phyloP scores from a whole-genome alignment of 1,140 invertebrate genomes.

The Zaprionus kolodkinae region DNA sequence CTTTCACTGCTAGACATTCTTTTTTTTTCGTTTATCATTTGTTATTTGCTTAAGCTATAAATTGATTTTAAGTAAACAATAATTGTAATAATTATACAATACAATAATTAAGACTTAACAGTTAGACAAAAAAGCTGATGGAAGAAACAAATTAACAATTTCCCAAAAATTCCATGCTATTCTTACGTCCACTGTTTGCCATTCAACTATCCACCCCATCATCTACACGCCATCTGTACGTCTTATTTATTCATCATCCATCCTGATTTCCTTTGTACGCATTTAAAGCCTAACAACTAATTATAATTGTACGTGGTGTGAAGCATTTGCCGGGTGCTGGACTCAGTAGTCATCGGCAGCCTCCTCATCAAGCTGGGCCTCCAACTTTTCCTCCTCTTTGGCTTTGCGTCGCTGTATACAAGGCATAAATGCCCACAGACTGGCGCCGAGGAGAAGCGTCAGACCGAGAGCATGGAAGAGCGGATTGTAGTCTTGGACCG shows the following conservation, averaged over 20 bases:
- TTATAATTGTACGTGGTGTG: constrained; percentile 70
- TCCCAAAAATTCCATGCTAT: constrained; percentile 48
- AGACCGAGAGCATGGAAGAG: constrained; percentile 90
- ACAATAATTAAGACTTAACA: constrained; percentile 68
- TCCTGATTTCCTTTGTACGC: constrained; percentile 54
- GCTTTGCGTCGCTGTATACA: constrained; percentile 85
- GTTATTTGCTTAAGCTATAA: constrained; percentile 60
- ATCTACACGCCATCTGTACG: constrained; percentile 1
- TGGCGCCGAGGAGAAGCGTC: constrained; percentile 89
- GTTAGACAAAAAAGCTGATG: constrained; percentile 62
- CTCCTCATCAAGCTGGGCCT: constrained; percentile 63
- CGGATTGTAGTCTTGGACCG: constrained; percentile 87
- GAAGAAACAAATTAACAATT: constrained; percentile 71
- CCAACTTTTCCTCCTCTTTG: constrained; percentile 58
- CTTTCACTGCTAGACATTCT: constrained; percentile 44
- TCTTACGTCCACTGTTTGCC: constrained; percentile 3
- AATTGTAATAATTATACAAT: constrained; percentile 67
- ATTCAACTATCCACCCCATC: constrained; percentile 16
- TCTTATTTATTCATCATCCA: constrained; percentile 1
- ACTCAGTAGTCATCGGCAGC: constrained; percentile 52
- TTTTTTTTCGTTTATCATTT: constrained; percentile 8
- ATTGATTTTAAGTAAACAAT: constrained; percentile 73
- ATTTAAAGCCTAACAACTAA: constrained; percentile 64
- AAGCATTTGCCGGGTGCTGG: constrained; percentile 3
- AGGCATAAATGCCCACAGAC: constrained; percentile 90